Evolutionary conservation across 2,797 vertebrate genomes (phyloP), one percentile per base, ranked within the genome.

Genomic region (Gallinago solitaria): DNA sequence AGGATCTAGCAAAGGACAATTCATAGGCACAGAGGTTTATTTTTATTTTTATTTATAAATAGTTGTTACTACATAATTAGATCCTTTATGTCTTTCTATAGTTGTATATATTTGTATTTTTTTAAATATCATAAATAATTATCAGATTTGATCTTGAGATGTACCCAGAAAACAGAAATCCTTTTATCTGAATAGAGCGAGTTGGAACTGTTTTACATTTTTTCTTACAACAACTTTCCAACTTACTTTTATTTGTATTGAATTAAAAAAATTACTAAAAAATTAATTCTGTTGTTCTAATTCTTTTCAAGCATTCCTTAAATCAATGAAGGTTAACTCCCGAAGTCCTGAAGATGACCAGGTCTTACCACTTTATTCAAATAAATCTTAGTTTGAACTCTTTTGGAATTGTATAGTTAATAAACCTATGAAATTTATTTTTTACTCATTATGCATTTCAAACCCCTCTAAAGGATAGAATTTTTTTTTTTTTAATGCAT

Each of bases 21-120:
- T 78, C 21, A 30, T 45, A 24, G 50, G 8, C 7, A 27, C 3
- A 67, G 9, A 2, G 0, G 0, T 45, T 28, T 4, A 11, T 33
- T 81, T 35, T 21, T 9, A 4, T 5, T 41, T 61, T 47, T 80
- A 32, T 56, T 83, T 81, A 21, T 41, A 9, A 54, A 3, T 30
- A 25, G 27, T 32, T 50, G 1, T 64, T 87, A 87, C 25, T 54
- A 54, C 5, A 27, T 63, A 60, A n/a, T 65, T 56, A 67, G 2
- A 21, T 51, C 39, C 2, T 76, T 83, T 73, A 64, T 24, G 2
- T 32, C 28, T 73, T 69, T 78, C 60, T 59, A 33, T 39, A 59
- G 11, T 59, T 54, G 24, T 37, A 32, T 59, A 33, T 74, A 50
- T 86, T 59, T 84, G 15, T 9, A 47, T 41, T 89, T 82, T 60